Base-by-base conservation (phyloP, 2,888 invertebrate species). In the Synanthedon formicaeformis region DNA sequence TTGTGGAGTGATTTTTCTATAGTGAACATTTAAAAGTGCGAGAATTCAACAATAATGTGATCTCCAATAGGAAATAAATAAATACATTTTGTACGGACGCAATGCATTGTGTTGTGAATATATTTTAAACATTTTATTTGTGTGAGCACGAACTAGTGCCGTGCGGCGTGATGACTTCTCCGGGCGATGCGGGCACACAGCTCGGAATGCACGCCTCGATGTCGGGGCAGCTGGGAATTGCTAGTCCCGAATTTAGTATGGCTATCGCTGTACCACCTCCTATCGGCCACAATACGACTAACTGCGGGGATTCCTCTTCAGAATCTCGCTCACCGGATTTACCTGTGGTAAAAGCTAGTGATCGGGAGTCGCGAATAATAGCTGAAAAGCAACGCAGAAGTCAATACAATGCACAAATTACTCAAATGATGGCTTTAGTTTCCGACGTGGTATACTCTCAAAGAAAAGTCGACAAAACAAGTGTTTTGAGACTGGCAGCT, bases 331-430 rank as follows among this genome's bases (percentile, higher is more conserved):
- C 85, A n/a, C 85, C 84, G 54, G 82, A 82, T 57, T 62, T 78
- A 61, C 72, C 77, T 13, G 62, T 74, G 45, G 72, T 71, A 3
- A 83, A 80, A 65, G 93, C 93, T 61, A 92, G 91, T 65, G 93
- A 92, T 69, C 91, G 96, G 55, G 93, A 94, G 71, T 91, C 93
- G 64, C 91, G 97, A 57, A 97, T 97, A 72, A 90, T 92, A 71
- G 96, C 96, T 10, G 97, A 98, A 77, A 97, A 97, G 80, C 92
- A 94, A 78, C 91, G 97, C 41, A 90, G 97, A 54, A 96, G 96
- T 77, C 94, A 94, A 75, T 90, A 97, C 64, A 97, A 97, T 84
- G 90, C 91, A 40, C 93, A 93, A 73, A 96, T 98, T 65, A 90
- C 91, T 55, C 93, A 94, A 73, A 90, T 97, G 75, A 94, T 94